Base-by-base conservation (phyloP, 2,888 invertebrate genomes). In the Fragum fragum region DNA sequence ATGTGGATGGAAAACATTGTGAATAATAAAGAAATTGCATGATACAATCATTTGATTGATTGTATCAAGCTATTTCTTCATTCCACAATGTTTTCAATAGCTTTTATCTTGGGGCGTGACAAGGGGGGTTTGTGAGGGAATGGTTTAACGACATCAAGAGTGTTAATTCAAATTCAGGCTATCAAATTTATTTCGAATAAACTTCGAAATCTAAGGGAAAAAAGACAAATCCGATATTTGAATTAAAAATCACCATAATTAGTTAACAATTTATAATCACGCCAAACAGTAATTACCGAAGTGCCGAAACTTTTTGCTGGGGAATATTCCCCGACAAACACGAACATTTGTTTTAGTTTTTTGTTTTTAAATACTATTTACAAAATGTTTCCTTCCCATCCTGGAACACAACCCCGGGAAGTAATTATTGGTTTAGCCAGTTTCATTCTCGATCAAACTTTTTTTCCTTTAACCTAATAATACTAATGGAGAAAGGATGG, bases 231-330 rank as follows among this genome's bases (percentile, higher is more conserved):
- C 32, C 32, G 9, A 36, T 36, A 36, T 36, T 36, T 36, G 32
- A 16, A 47, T 69, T 42, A 18, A 26, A 26, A 57, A 57, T 57
- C 11, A 21, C 57, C 11, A 57, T 57, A 57, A 57, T 57, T 57
- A 57, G 57, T 57, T 57, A 23, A 57, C 57, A 57, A 57, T 57
- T 57, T 57, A 57, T 26, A 57, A 57, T 23, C 57, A 57, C 57
- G 7, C 3, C 6, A 21, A 26, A 36, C 3, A 2, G 26, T 57
- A 57, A 57, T 57, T 57, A 57, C 6, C 21, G 18, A n/a, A 16
- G 21, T 52, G 18, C 52, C n/a, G 52, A 23, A 23, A 23, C 6
- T 26, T n/a, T 57, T 9, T 23, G 7, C 57, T 26, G 21, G 57
- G 23, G n/a, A n/a, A 57, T n/a, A 5, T 57, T 26, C 23, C 57